Evolutionary conservation across 2,888 invertebrate genomes (phyloP).

Genomic region (Cephus rjabovi): DNA sequence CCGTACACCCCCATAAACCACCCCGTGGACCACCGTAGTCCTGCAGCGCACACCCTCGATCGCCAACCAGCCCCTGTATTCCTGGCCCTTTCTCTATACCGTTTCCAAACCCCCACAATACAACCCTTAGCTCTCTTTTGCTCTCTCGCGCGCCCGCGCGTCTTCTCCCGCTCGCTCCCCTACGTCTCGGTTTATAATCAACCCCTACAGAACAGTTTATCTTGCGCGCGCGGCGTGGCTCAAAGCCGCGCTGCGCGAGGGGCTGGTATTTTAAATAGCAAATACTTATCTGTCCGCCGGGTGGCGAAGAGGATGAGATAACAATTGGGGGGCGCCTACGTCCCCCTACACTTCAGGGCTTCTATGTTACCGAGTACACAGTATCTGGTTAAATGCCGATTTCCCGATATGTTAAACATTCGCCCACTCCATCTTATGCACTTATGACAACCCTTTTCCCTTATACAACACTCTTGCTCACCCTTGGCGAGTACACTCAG

Average conservation of each 20-base stretch:
- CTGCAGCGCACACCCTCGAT: slow-evolving; percentile 26
- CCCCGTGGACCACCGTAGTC: slow-evolving; percentile 36
- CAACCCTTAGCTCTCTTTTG: slow-evolving; percentile 26
- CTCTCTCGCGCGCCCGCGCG: slow-evolving; percentile 23
- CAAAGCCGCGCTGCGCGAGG: slow-evolving; percentile 26
- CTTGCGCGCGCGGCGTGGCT: slow-evolving; percentile 43
- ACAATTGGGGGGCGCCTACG: slow-evolving; percentile 9
- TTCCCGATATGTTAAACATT: neutral
- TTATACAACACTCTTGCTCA: neutral
- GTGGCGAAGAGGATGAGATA: slow-evolving; percentile 24
- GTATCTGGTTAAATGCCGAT: slow-evolving; percentile 3
- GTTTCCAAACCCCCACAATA: neutral
- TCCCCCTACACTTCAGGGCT: neutral
- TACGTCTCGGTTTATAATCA: slow-evolving; percentile 58
- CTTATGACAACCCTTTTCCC: neutral
- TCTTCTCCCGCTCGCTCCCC: slow-evolving; percentile 13
- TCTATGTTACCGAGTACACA: slow-evolving; percentile 5
- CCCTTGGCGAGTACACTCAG: neutral
- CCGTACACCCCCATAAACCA: slow-evolving; percentile 64
- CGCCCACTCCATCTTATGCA: neutral
- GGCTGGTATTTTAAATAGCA: slow-evolving; percentile 63
- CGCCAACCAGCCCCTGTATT: slow-evolving; percentile 26
- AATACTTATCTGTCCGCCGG: slow-evolving; percentile 52
- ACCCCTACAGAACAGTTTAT: slow-evolving; percentile 62
- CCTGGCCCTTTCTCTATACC: slow-evolving; percentile 1